Percentiles rank a stretch among this genome's conserved stretches.
Conservation (phyloP, 2,797 vertebrate species). For the Anableps anableps region DNA sequence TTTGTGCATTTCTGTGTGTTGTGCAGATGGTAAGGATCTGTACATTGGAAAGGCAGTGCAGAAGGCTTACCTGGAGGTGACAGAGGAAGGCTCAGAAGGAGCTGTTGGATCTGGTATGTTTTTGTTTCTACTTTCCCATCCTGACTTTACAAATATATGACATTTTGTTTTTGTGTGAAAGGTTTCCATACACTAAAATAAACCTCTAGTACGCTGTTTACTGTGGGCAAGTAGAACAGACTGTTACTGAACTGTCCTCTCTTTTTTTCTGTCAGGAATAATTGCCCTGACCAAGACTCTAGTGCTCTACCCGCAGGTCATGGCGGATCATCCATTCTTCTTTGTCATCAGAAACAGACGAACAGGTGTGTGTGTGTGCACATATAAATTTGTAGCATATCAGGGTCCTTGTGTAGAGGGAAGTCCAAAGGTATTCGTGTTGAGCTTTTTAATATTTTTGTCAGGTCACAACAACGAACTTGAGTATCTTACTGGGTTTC, state of each 20-base stretch:
- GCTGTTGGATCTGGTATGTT: slow-evolving; percentile 90
- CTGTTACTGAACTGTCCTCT: not conserved
- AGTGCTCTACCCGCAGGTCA: slow-evolving; percentile 95
- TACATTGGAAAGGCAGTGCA: slow-evolving; percentile 93
- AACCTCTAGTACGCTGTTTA: slow-evolving; percentile 22
- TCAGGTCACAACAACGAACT: not conserved
- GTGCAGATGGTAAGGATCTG: slow-evolving; percentile 86
- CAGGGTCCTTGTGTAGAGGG: not conserved
- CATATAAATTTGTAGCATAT: not conserved
- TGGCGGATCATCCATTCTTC: slow-evolving; percentile 98
- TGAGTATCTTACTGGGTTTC: not conserved
- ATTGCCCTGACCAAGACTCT: slow-evolving; percentile 93
- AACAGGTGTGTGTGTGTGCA: slow-evolving; percentile 78
- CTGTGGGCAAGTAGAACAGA: slow-evolving; percentile 20
- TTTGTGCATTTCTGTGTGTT: slow-evolving; percentile 23
- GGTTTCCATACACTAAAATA: not conserved
- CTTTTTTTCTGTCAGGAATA: slow-evolving; percentile 84
- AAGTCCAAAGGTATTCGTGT: not conserved
- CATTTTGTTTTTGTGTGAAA: not conserved
- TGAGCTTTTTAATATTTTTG: not conserved
- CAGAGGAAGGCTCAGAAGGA: slow-evolving; percentile 96
- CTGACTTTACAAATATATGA: not conserved
- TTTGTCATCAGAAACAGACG: slow-evolving; percentile 93
- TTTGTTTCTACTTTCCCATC: not conserved
- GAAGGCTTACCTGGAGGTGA: slow-evolving; percentile 95